These are phyloP conservation scores for Galaxias olidus DNA, from an alignment of 2,797 vertebrate genomes.

Conservation along the genomic window DNA sequence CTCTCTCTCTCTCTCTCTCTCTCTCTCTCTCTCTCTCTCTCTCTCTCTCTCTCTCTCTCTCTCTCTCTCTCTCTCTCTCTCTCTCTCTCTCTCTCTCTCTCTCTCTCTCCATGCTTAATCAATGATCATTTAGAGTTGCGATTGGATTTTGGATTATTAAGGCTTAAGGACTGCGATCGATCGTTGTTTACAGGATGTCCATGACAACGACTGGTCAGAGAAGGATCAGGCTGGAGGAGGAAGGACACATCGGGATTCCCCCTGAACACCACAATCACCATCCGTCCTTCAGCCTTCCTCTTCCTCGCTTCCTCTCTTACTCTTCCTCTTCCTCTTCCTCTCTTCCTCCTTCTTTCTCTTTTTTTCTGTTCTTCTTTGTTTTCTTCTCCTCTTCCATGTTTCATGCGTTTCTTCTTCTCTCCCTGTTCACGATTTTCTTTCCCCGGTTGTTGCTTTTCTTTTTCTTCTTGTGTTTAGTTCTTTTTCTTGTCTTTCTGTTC, in stretches of 20 bases:
- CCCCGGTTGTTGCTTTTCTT: too few relatives aligned
- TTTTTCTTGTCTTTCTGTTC: too few relatives aligned
- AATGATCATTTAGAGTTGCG: slow-evolving; percentile 55
- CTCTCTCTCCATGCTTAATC: slow-evolving; percentile 39
- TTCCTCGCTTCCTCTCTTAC: too few relatives aligned
- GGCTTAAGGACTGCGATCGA: slow-evolving; percentile 62
- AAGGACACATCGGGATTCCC: slow-evolving; percentile 28
- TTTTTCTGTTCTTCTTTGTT: too few relatives aligned
- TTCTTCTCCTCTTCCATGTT: too few relatives aligned
- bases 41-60: slow-evolving; percentile 11
- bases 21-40: slow-evolving; percentile 17
- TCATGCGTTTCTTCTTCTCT: too few relatives aligned
- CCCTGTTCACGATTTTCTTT: too few relatives aligned
- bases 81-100: slow-evolving; percentile 19
- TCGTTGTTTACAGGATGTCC: slow-evolving; percentile 50
- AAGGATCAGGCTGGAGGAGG: slow-evolving; percentile 42
- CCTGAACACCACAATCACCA: too few relatives aligned
- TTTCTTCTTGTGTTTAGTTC: too few relatives aligned
- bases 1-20: slow-evolving; percentile 19
- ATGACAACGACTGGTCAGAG: slow-evolving; percentile 41
- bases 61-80: slow-evolving; percentile 18
- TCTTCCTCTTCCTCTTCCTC: too few relatives aligned
- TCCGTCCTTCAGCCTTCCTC: too few relatives aligned
- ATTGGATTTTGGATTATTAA: slow-evolving; percentile 70
- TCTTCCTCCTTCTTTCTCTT: too few relatives aligned